A percentile compares a stretch with the other conserved stretches of the same genome.
These are phyloP conservation scores for Peromyscus attwateri DNA, from an alignment of 2,797 vertebrate genomes.

Conservation along the genomic window DNA sequence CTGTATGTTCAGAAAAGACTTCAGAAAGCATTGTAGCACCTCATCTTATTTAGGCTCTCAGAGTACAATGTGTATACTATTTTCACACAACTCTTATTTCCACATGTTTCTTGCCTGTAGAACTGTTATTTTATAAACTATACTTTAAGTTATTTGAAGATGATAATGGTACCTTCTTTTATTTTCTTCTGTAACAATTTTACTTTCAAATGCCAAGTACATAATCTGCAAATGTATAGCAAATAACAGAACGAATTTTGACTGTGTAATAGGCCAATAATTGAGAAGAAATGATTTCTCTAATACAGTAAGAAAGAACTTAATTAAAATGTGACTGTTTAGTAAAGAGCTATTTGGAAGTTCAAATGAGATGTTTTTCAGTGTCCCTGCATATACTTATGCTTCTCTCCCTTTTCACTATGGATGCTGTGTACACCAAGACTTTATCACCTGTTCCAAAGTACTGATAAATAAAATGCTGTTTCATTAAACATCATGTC, in stretches of 20 bases:
- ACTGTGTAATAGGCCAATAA: background rate
- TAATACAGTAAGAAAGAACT: background rate
- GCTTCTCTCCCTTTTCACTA: background rate
- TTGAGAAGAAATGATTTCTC: background rate
- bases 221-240: background rate
- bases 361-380: background rate
- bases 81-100: conserved; percentile 24
- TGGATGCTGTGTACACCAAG: background rate
- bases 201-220: background rate
- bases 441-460: conserved; percentile 9
- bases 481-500: background rate
- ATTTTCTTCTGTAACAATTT: background rate
- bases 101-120: background rate
- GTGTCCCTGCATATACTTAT: fast-evolving
- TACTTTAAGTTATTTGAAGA: conserved; percentile 29
- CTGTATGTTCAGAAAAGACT: background rate
- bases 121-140: background rate
- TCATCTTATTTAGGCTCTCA: background rate
- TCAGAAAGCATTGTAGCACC: background rate
- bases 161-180: background rate
- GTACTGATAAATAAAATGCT: background rate
- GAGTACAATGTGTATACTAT: background rate
- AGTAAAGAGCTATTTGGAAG: conserved; percentile 19
- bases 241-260: background rate
- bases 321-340: background rate